Percentiles rank a stretch among this genome's conserved stretches.
phyloP scores from a whole-genome alignment of 2,113 vertebrate species.

The Aldabrachelys gigantea region DNA sequence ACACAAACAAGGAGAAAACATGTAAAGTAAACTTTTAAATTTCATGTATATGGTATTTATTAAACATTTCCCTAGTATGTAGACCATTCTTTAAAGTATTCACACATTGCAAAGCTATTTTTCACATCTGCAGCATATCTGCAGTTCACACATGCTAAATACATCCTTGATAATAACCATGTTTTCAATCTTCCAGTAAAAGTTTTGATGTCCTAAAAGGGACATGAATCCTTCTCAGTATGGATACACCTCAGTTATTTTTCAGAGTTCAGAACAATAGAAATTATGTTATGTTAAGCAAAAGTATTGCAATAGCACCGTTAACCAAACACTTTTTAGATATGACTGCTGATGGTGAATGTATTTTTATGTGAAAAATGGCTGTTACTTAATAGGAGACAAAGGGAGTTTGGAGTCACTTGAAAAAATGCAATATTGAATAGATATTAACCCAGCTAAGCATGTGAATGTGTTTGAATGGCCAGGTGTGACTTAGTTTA shows the following conservation, averaged over 20 bases:
- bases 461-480: background rate
- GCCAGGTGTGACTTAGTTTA: background rate
- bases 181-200: slow-evolving; percentile 44
- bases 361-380: background rate
- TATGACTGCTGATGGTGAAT: background rate
- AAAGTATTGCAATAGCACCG: slow-evolving; percentile 12
- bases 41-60: background rate
- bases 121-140: slow-evolving; percentile 52
- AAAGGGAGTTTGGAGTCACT: background rate
- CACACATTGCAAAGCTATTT: slow-evolving; percentile 46
- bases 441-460: background rate
- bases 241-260: slow-evolving; percentile 25
- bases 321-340: slow-evolving; percentile 40
- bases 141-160: slow-evolving; percentile 57
- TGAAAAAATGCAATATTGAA: background rate
- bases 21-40: background rate
- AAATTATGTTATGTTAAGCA: background rate
- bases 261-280: slow-evolving; percentile 22
- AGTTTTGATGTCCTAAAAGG: slow-evolving; percentile 35
- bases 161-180: slow-evolving; percentile 47
- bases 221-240: background rate
- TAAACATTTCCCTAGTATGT: background rate
- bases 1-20: background rate
- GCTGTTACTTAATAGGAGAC: background rate
- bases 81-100: slow-evolving; percentile 38